Evolutionary conservation across 2,797 vertebrate species (phyloP), one percentile per base, ranked within the genome.

Genomic region (Triplophysa yarkandensis): DNA sequence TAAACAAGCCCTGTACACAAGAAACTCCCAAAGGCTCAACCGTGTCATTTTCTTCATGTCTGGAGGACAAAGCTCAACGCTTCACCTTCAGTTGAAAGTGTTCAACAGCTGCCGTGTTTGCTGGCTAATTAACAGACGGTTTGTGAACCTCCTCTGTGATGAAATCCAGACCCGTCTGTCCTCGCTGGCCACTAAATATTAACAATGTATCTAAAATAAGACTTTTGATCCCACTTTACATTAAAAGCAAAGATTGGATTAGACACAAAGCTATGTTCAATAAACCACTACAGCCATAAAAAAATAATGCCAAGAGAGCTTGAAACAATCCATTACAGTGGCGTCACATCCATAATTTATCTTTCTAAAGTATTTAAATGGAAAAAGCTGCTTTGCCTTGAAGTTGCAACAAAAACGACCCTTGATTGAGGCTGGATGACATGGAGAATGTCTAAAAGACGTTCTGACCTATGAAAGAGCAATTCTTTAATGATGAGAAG

Each of bases 201-300:
- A 50, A 83, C 70, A 85, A 36, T 68, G 75, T 70, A 77, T 46
- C 76, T 84, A 64, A 81, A 85, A 88, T 79, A 76, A 83, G 79
- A 79, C 82, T 71, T 61, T 7, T 17, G 68, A 79, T 82, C 80
- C 77, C 75, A 75, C 78, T 74, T 77, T 41, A 68, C 64, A 62
- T 57, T 36, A 71, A 13, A 4, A 27, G 23, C 68, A 27, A 46
- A 67, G 62, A 32, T 27, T 43, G 36, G 71, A 74, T 7, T 79
- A 17, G 66, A 75, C 68, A 55, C 13, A 19, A 57, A 68, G 25
- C 3, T 28, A 9, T 2, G 74, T 77, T 81, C 25, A 64, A 81
- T 80, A 61, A 76, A 80, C 73, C 54, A 44, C 28, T 34, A n/a
- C n/a, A 67, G 63, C 41, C 4, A 73, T 71, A 34, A 80, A 75